Evolutionary conservation across 2,797 vertebrate genomes (phyloP).

Genomic region (Rhodeus uyekii): DNA sequence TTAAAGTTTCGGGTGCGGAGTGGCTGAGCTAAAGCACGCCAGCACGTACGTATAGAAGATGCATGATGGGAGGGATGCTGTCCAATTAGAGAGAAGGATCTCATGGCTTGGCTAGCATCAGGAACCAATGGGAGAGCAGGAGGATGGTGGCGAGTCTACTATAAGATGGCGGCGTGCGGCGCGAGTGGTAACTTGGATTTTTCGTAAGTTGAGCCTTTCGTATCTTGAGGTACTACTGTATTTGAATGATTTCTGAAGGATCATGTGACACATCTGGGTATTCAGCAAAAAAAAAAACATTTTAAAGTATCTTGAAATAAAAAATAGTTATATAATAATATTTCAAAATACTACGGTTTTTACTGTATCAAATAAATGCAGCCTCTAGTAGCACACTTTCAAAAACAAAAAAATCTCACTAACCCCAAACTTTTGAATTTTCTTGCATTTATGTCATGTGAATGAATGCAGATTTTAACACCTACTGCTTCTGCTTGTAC

Average conservation of each 20-base stretch:
- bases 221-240: no score
- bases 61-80: no score
- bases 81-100: no score
- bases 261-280: not conserved
- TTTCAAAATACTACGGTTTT: not conserved
- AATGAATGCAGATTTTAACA: not conserved
- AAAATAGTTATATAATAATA: not conserved
- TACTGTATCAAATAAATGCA: not conserved
- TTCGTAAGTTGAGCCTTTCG: no score
- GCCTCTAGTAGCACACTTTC: not conserved
- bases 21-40: no score
- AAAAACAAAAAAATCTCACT: not conserved
- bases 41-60: no score
- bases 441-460: not conserved
- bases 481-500: not conserved
- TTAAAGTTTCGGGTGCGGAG: no score
- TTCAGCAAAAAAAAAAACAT: not conserved
- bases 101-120: no score
- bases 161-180: no score
- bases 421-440: not conserved
- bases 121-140: no score
- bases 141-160: no score
- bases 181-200: no score
- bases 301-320: not conserved
- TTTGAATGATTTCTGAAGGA: not conserved